Evolutionary conservation across 2,113 vertebrate genomes (phyloP).

Genomic region (Oplegnathus fasciatus): DNA sequence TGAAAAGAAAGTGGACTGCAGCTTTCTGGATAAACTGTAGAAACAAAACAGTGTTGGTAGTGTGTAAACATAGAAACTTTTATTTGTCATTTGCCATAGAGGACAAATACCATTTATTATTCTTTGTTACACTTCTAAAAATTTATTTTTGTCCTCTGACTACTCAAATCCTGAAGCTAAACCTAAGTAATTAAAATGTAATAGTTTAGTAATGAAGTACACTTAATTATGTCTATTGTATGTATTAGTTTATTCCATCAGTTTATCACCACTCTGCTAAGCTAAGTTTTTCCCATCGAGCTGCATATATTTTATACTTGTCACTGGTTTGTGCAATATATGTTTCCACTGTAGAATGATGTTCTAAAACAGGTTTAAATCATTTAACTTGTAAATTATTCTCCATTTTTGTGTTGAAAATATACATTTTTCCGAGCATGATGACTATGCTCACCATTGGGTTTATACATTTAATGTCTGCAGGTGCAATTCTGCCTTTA

Average conservation of each 20-base stretch:
- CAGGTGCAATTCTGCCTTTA: not conserved
- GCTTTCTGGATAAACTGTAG: not conserved
- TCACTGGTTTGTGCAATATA: not conserved
- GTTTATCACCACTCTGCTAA: not conserved
- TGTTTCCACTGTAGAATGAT: not conserved
- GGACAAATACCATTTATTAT: not conserved
- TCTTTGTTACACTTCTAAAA: not conserved
- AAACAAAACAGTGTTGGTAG: not conserved
- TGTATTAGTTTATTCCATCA: not conserved
- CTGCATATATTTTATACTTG: not conserved
- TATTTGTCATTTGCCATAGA: not conserved
- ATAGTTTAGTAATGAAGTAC: not conserved
- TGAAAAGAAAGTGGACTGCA: conserved; percentile 3
- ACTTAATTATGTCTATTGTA: not conserved
- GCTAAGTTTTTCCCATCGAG: not conserved
- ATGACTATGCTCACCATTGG: not conserved
- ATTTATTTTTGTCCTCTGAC: too few species aligned
- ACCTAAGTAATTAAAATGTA: not conserved
- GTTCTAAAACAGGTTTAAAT: not conserved
- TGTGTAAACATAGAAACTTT: not conserved
- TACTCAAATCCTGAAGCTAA: not conserved
- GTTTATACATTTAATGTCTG: not conserved
- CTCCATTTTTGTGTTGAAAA: not conserved
- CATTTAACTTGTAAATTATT: not conserved
- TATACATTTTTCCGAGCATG: not conserved